Evolutionary conservation across 2,888 invertebrate genomes (phyloP).

Genomic region (Scaptomyza flava): DNA sequence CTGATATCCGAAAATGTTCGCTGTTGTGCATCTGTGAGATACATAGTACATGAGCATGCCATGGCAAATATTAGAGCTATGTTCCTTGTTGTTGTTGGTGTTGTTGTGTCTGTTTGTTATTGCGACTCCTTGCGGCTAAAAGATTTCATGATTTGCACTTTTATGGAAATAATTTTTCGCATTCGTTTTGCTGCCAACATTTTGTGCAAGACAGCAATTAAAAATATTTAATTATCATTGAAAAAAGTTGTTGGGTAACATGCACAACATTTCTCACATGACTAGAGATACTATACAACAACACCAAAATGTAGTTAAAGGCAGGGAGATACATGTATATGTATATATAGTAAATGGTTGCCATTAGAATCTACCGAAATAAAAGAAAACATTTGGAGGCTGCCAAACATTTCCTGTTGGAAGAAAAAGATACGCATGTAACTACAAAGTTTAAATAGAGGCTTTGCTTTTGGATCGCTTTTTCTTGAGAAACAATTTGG

Average conservation of each 20-base stretch:
- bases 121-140: conserved; percentile 65
- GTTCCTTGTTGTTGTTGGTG: conserved; percentile 52
- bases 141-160: conserved; percentile 80
- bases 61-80: conserved; percentile 79
- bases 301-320: conserved; percentile 6
- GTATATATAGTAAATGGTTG: conserved; percentile 10
- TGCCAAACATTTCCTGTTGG: conserved; percentile 74
- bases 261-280: conserved; percentile 80
- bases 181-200: conserved; percentile 58
- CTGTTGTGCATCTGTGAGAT: conserved; percentile 64
- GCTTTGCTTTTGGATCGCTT: conserved; percentile 20
- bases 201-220: conserved; percentile 79
- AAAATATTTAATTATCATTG: conserved; percentile 80
- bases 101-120: conserved; percentile 12
- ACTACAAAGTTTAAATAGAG: not conserved
- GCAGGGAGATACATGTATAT: not conserved
- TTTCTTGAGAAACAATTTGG: conserved; percentile 67
- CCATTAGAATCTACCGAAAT: conserved; percentile 69
- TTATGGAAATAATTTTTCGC: conserved; percentile 78
- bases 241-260: conserved; percentile 76
- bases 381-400: conserved; percentile 42
- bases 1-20: conserved; percentile 79
- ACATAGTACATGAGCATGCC: conserved; percentile 70
- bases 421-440: not conserved
- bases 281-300: conserved; percentile 39